These are phyloP conservation scores for Phalloptychus januarius DNA, from an alignment of 2,797 vertebrate species.

Conservation along the genomic window DNA sequence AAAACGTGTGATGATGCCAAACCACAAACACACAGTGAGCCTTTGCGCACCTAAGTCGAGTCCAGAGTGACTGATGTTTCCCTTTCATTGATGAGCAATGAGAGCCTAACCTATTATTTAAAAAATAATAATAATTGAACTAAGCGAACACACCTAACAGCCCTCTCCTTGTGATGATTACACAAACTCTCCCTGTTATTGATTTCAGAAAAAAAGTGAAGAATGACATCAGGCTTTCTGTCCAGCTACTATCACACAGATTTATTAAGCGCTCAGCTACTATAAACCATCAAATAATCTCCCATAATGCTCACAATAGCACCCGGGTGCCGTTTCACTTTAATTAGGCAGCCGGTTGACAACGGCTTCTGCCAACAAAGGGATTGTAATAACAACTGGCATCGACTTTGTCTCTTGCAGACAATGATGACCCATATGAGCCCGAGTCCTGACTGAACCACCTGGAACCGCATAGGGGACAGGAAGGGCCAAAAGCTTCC, in stretches of 20 bases:
- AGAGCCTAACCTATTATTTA: neutral
- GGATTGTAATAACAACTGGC: constrained; percentile 56
- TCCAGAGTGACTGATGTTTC: constrained; percentile 19
- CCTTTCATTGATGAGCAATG: neutral
- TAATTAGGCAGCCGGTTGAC: constrained; percentile 64
- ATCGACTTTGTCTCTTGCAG: constrained; percentile 50
- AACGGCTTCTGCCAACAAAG: constrained; percentile 50
- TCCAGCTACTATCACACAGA: constrained; percentile 25
- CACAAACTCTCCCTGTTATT: constrained; percentile 13
- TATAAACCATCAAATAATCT: constrained; percentile 47
- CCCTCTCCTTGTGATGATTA: constrained; percentile 2
- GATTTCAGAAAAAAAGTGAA: constrained; percentile 28
- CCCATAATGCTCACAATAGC: constrained; percentile 33
- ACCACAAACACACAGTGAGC: neutral
- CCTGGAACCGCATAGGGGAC: constrained; percentile 14
- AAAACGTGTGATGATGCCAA: constrained; percentile 5
- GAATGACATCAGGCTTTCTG: constrained; percentile 32
- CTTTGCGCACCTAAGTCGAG: constrained; percentile 6
- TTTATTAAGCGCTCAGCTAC: constrained; percentile 25
- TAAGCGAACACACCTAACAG: constrained; percentile 3
- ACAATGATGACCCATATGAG: constrained; percentile 60
- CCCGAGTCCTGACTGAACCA: constrained; percentile 44
- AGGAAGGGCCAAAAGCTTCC: constrained; percentile 39
- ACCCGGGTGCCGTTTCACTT: constrained; percentile 53
- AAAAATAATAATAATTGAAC: neutral